Evolutionary conservation across 2,888 invertebrate genomes (phyloP), one percentile per base, ranked within the genome.

Genomic region (Zygogramma bicolorata): DNA sequence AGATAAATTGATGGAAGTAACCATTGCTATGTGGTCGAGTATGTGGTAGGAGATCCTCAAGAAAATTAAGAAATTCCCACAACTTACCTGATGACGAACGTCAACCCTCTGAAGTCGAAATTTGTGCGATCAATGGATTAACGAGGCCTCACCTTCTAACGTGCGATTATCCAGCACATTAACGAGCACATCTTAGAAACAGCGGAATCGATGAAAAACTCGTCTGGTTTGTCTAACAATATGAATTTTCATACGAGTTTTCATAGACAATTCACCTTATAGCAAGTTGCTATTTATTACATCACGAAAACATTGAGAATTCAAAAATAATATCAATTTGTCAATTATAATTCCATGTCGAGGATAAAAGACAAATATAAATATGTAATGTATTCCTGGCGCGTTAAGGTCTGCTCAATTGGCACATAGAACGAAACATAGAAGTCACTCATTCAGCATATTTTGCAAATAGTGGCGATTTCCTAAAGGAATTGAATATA

Each of bases 351-450:
- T 53, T 53, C 53, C 53, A 53, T 53, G 53, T 53, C 53, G 53
- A 53, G 53, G 53, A 53, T 53, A 53, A 27, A 25, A 27, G 27
- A 27, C 27, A 53, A 53, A 53, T 53, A 53, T 53, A 53, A 53
- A 53, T 53, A 5, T 53, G 27, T 53, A 27, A 53, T 53, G 53
- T 53, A 53, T 53, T 53, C 53, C 27, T 5, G 27, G n/a, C 53
- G 53, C 53, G 53, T 53, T 25, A 53, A 53, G 53, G 53, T 27
- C 15, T 53, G 53, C 8, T 53, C 53, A 53, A 53, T 53, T 53
- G 53, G n/a, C 53, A 53, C 27, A 25, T 53, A 38, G n/a, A 38
- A 38, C 27, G 53, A 25, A 22, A 53, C 27, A 25, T 53, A 38
- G n/a, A 38, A 38, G 38, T 38, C 38, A 38, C 38, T 38, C 38